A percentile compares a stretch with the other conserved stretches of the same genome.
Evolutionary conservation across 2,888 invertebrate species (phyloP).

Genomic region (Empis livida): DNA sequence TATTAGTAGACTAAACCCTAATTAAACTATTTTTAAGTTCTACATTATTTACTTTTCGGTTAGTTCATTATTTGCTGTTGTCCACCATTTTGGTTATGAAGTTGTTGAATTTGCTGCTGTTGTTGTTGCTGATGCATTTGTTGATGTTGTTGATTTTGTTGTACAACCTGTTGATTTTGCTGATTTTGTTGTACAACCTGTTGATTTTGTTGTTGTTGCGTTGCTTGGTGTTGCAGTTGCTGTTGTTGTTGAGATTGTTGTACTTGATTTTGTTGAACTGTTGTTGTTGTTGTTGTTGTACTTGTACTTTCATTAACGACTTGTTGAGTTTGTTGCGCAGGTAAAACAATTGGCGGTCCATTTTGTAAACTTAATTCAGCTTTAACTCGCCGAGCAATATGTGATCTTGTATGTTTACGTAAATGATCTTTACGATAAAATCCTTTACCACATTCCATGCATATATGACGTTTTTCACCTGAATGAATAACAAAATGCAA

Average conservation of each 20-base stretch:
- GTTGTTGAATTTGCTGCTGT: too few species aligned
- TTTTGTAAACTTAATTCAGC: conserved; percentile 43
- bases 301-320: conserved; percentile 19
- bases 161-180: conserved; percentile 32
- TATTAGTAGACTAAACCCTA: too few species aligned
- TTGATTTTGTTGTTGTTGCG: conserved; percentile 33
- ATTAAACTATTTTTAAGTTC: too few species aligned
- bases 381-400: conserved; percentile 71
- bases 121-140: too few species aligned
- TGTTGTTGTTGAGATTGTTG: conserved; percentile 16
- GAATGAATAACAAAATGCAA: conserved; percentile 83
- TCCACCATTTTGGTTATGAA: too few species aligned
- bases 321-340: conserved; percentile 17
- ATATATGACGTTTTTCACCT: conserved; percentile 71
- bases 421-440: conserved; percentile 81
- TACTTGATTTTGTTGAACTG: conserved; percentile 29
- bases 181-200: conserved; percentile 29
- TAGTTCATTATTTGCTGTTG: too few species aligned
- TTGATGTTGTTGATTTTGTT: conserved; percentile 9
- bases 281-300: conserved; percentile 24
- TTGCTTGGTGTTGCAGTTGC: conserved; percentile 21
- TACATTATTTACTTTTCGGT: too few species aligned
- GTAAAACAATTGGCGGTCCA: conserved; percentile 31
- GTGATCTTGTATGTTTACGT: conserved; percentile 70
- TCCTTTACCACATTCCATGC: conserved; percentile 75